phyloP scores from a whole-genome alignment of 2,888 invertebrate species.

The Chironomus tentans region DNA sequence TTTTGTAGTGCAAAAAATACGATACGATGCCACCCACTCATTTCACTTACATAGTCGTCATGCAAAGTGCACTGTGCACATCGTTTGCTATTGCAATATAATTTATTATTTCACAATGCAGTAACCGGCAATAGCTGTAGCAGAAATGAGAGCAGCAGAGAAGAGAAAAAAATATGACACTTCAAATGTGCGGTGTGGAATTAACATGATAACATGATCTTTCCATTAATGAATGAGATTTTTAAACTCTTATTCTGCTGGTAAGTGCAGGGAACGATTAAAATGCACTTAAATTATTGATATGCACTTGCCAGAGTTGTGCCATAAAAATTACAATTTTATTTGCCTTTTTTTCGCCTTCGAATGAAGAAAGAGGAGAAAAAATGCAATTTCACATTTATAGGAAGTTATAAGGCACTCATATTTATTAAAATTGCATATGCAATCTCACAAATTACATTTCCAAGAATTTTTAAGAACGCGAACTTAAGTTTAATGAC shows the following conservation, averaged over 20 bases:
- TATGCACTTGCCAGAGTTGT: background rate
- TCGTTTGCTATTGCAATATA: background rate
- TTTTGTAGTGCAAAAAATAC: background rate
- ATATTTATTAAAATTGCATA: too few relatives aligned
- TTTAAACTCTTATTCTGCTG: background rate
- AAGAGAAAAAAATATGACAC: background rate
- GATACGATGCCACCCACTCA: background rate
- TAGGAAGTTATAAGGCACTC: too few relatives aligned
- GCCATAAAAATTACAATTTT: background rate
- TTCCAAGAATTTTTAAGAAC: background rate
- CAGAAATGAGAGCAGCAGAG: background rate
- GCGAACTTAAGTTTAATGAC: background rate
- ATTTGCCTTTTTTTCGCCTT: too few relatives aligned
- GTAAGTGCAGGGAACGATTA: slow-evolving; percentile 1
- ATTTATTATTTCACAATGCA: background rate
- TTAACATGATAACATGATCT: slow-evolving; percentile 3
- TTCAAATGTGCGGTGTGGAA: background rate
- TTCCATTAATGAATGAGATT: slow-evolving; percentile 17
- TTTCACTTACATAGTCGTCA: background rate
- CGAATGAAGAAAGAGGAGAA: too few relatives aligned
- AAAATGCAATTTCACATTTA: too few relatives aligned
- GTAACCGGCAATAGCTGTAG: background rate
- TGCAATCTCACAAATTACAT: too few relatives aligned
- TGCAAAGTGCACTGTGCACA: background rate
- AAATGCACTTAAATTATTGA: slow-evolving; percentile 4